These are phyloP conservation scores for Glyphotaelius pellucidus DNA, from an alignment of 2,888 invertebrate genomes.

Conservation along the genomic window DNA sequence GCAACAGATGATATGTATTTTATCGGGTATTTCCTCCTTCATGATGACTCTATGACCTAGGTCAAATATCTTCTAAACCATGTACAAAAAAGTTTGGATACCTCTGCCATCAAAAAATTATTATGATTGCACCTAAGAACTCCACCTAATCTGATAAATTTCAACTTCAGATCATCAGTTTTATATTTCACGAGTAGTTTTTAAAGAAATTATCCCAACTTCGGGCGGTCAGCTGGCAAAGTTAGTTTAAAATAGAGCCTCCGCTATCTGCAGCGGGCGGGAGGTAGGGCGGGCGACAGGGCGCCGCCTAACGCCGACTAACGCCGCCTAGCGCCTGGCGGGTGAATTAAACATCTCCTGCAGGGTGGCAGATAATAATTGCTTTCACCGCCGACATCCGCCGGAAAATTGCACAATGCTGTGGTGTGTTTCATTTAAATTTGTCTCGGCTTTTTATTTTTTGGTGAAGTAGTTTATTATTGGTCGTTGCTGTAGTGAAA, in stretches of 20 bases:
- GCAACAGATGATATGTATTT: no score
- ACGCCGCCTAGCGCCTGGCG: not conserved
- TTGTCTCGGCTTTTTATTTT: not conserved
- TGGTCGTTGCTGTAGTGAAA: not conserved
- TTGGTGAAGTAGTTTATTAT: not conserved
- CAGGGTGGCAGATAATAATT: constrained; percentile 10
- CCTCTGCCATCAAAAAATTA: not conserved
- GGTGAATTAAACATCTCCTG: constrained; percentile 29
- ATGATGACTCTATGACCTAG: no score
- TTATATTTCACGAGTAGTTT: not conserved
- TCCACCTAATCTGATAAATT: not conserved
- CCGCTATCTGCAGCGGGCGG: not conserved
- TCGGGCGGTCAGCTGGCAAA: not conserved
- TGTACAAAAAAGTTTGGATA: not conserved
- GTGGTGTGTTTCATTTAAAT: not conserved
- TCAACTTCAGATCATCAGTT: not conserved
- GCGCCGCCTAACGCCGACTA: not conserved
- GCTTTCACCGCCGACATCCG: constrained; percentile 25
- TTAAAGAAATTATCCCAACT: not conserved
- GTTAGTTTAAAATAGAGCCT: constrained; percentile 2
- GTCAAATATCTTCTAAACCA: no score
- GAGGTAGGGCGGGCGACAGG: not conserved
- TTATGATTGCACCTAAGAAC: not conserved
- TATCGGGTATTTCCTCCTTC: not conserved
- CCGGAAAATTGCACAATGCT: constrained; percentile 14